Evolutionary conservation across 2,888 invertebrate genomes (phyloP).

Genomic region (Synergus laeviventris): DNA sequence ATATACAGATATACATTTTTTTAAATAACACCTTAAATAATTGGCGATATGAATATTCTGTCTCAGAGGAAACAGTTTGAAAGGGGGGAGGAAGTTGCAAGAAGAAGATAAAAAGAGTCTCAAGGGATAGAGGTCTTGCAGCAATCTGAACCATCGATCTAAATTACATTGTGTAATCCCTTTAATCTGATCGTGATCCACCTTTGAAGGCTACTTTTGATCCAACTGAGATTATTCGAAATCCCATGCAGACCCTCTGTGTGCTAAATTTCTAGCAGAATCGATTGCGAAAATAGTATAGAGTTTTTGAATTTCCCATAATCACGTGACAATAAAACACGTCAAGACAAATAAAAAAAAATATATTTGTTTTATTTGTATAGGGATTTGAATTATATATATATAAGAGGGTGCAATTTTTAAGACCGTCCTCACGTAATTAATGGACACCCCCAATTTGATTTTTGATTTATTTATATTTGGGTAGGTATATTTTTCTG

Average conservation of each 20-base stretch:
- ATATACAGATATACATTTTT: no score
- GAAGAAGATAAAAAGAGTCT: background rate
- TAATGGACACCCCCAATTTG: background rate
- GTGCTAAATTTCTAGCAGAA: background rate
- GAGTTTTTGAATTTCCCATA: background rate
- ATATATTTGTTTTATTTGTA: no score
- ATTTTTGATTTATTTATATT: background rate
- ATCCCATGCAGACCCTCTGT: background rate
- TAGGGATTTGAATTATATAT: no score
- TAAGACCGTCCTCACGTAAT: no score
- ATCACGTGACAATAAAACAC: background rate
- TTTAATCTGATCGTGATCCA: constrained; percentile 11
- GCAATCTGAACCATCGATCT: constrained; percentile 11
- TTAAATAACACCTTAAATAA: no score
- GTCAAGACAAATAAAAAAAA: no score
- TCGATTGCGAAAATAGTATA: background rate
- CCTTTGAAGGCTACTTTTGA: constrained; percentile 2
- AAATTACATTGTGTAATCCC: constrained; percentile 15
- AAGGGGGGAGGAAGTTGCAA: background rate
- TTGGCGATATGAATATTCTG: background rate
- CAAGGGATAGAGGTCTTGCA: background rate
- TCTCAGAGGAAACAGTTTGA: background rate
- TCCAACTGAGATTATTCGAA: background rate
- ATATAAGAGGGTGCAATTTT: no score
- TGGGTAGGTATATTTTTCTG: background rate